A percentile compares a stretch with the other conserved stretches of the same genome.
Evolutionary conservation across 1,140 invertebrate genomes (phyloP).

Genomic region (Archivesica marissinica): DNA sequence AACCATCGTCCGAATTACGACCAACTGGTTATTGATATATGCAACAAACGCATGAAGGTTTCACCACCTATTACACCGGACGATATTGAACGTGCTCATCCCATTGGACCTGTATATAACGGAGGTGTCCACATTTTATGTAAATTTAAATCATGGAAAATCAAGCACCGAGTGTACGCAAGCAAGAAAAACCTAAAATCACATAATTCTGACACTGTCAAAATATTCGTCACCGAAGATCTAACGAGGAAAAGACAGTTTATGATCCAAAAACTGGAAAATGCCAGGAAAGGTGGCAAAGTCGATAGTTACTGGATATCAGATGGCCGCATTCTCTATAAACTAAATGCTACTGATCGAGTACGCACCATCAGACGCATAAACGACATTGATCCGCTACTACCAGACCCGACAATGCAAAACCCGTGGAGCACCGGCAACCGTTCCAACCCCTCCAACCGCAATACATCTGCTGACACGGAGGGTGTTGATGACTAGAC

Average conservation of each 20-base stretch:
- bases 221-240: not conserved
- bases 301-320: not conserved
- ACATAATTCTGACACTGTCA: not conserved
- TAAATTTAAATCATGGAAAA: not conserved
- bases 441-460: not conserved
- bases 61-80: not conserved
- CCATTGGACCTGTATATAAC: not conserved
- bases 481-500: not conserved
- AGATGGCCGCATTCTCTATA: not conserved
- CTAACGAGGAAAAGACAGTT: not conserved
- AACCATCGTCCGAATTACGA: too few relatives aligned
- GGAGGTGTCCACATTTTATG: not conserved
- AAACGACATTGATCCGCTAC: not conserved
- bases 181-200: not conserved
- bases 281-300: not conserved
- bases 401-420: not conserved
- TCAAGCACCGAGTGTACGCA: not conserved
- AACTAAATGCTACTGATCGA: not conserved
- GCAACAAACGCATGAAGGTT: not conserved
- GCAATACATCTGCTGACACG: not conserved
- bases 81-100: not conserved
- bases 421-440: not conserved
- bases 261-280: not conserved
- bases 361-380: not conserved
- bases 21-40: not conserved